Base-by-base conservation (phyloP, 2,797 vertebrate genomes). In the Sphaeramia orbicularis region DNA sequence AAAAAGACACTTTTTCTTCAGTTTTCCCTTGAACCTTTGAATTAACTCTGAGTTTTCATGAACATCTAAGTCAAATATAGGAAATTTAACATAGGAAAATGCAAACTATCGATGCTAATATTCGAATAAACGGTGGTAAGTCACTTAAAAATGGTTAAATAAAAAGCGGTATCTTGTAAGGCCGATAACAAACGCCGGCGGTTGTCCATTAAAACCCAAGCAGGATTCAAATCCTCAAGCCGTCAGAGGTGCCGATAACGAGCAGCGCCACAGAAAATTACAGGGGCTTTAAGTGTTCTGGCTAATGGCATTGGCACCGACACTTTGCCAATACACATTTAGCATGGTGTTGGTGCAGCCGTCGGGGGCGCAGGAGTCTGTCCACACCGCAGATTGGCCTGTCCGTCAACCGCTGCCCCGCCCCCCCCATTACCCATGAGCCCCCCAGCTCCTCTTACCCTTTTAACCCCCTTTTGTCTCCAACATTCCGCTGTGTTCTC, bases 361-460 rank as follows among this genome's bases (percentile, higher is more conserved):
- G 94, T 94, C 96, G 94, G 65, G 90, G 87, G 89, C 91, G 85
- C 90, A 88, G 87, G 90, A 85, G 81, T 70, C 86, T 90, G 86
- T 89, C 87, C 80, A 82, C 48, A 52, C 41, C 57, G 81, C 81
- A 87, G 89, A 93, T 91, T 92, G 89, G 91, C 91, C 94, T 94
- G 93, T 93, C 92, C 47, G 63, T 91, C 85, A 91, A 73, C 64
- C 11, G 67, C 70, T 9, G 66, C 71, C 80, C 59, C 67, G 78
- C 80, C 68, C 65, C 81, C 80, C 85, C 89, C 93, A 80, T 89
- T 82, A 83, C 86, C 90, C 90, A 86, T 86, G 82, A 91, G 88
- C 84, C 86, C 88, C 79, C 64, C 85, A 82, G 79, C 83, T 81
- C 84, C 59, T 86, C 80, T 74, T 76, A 85, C 62, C 71, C 72